phyloP scores from a whole-genome alignment of 1,140 invertebrate species.

The Catajapyx aquilonaris region DNA sequence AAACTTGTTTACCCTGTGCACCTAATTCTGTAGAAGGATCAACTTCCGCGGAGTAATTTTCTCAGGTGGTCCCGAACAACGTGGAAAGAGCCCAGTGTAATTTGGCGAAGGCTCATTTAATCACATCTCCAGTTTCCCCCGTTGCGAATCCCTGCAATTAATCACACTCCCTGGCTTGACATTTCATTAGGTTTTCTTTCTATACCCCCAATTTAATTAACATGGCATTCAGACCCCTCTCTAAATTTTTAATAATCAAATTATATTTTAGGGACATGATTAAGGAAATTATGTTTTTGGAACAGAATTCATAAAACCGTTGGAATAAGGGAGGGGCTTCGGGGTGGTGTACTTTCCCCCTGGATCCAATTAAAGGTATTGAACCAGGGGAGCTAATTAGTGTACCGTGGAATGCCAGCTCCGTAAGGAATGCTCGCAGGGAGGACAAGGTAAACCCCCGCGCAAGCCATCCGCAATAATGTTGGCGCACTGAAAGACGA shows the following conservation, averaged over 20 bases:
- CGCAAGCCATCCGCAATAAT: conserved; percentile 1
- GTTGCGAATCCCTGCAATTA: conserved; percentile 6
- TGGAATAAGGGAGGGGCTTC: neutral
- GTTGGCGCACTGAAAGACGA: neutral
- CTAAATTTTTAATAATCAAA: conserved; percentile 8
- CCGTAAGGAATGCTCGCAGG: neutral
- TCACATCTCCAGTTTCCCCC: conserved; percentile 2
- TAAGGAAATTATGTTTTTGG: conserved; percentile 7
- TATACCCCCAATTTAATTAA: conserved; percentile 8
- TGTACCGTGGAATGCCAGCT: conserved; percentile 3
- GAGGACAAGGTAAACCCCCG: neutral
- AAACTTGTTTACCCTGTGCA: conserved; percentile 2
- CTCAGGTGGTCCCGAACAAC: conserved; percentile 2
- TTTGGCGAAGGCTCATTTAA: conserved; percentile 1
- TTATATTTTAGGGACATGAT: conserved; percentile 7
- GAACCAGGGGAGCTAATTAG: conserved; percentile 5
- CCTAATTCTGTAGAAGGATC: conserved; percentile 1
- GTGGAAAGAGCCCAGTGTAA: neutral
- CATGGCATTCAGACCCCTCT: conserved; percentile 6
- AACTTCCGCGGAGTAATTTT: conserved; percentile 2
- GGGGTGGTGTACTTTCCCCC: conserved; percentile 6
- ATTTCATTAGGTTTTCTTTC: conserved; percentile 6
- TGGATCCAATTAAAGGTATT: conserved; percentile 7
- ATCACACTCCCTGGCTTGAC: conserved; percentile 5
- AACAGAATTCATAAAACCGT: neutral